Base-by-base conservation (phyloP, 2,797 vertebrate genomes). In the Rachycentron canadum region DNA sequence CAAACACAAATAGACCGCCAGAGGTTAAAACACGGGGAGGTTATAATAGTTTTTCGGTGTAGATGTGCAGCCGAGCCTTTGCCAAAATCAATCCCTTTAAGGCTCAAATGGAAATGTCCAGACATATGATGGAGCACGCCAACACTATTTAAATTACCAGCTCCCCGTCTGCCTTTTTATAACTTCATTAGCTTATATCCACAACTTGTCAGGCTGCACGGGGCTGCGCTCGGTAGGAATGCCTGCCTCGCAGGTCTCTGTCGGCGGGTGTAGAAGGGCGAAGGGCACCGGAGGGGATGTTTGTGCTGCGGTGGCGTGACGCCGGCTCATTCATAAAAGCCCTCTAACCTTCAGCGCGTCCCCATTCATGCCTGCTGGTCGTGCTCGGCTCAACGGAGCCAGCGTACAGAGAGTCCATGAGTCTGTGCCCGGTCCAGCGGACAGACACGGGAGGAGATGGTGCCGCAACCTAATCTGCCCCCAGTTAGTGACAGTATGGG, bases 321-420 rank as follows among this genome's bases (percentile, higher is more conserved):
- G 91, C 93, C 89, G 92, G 68, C 91, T 96, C 97, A 98, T 99
- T 99, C 97, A 99, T 97, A 98, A 98, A 98, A 95, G 93, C 93
- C 86, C 92, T 89, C 93, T 93, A 94, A 95, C 94, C 93, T 94
- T 94, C 91, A 89, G 95, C 91, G 90, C 79, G 85, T 91, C 94
- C 83, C 93, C 95, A 96, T 96, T 96, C 96, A 96, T 92, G 89
- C 73, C 78, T 81, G 69, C 67, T n/a, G 83, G 80, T 57, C 75
- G 75, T 3, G 45, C 49, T 72, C 45, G 21, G 59, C 71, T 65
- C 21, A 2, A 0, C 19, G 10, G 2, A 23, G 67, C 30, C 72
- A 25, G 64, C 57, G 23, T 12, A 4, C 56, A 58, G 2, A 14
- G 45, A 4, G 55, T 50, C 11, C 40, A 25, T 2, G 75, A 6